Evolutionary conservation across 2,888 invertebrate genomes (phyloP), one percentile per base, ranked within the genome.

Genomic region (Encarsia formosa): DNA sequence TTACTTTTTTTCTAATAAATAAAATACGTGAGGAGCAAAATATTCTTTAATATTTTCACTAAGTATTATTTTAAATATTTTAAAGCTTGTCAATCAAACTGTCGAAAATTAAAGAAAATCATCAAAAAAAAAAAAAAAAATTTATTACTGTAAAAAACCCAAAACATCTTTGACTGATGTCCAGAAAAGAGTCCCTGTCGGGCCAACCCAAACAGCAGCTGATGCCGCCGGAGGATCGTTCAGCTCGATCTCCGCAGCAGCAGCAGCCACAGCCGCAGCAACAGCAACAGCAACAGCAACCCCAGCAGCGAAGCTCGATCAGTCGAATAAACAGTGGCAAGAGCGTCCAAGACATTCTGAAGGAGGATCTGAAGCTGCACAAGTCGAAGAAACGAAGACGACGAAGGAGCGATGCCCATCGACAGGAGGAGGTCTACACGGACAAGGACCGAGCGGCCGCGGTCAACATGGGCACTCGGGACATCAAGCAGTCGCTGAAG

Each of bases 391-490:
- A 68, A 61, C 64, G 75, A 63, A 58, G 74, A 69, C 46, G 67
- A 9, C 61, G 65, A 43, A 68, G 63, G 45, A 64, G 65, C 52
- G 63, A 64, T 2, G 60, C 54, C 8, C 60, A 61, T 22, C 62
- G 69, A 0, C 68, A 76, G 53, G 90, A 91, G 61, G 92, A 92
- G 66, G 75, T 88, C 19, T 93, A 91, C 66, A 92, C 91, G 18
- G 93, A 93, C 69, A 93, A 93, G 67, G 92, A 92, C 69, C 78
- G 93, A 5, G 93, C 92, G 0, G 92, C 93, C 0, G 91, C 92
- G 0, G 91, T 91, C 15, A 88, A 90, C 65, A 71, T 88, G 80
- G 90, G 89, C 0, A 86, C 84, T n/a, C 85, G 83, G 57, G 92
- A 93, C 68, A 92, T 93, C 57, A 93, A 93, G 67, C 86, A 88